Percentiles rank a stretch among this genome's conserved stretches.
phyloP scores from a whole-genome alignment of 2,113 vertebrate genomes.

The Stegostoma tigrinum region DNA sequence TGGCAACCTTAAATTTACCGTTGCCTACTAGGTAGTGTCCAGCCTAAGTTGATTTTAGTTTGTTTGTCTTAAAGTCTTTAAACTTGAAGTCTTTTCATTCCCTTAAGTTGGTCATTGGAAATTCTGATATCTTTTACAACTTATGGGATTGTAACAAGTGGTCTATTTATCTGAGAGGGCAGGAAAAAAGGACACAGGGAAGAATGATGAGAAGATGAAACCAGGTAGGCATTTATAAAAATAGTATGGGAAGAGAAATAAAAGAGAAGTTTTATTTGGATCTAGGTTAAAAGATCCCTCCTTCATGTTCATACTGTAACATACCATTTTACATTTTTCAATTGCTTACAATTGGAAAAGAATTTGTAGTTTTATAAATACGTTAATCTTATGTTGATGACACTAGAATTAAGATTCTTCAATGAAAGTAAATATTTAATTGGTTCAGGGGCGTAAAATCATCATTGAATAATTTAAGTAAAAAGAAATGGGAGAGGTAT shows the following conservation, averaged over 20 bases:
- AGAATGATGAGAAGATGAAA: not conserved
- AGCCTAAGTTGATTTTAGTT: too few species aligned
- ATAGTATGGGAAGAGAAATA: too few species aligned
- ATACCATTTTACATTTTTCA: not conserved
- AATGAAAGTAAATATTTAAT: not conserved
- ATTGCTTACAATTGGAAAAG: not conserved
- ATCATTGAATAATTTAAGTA: not conserved
- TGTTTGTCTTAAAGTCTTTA: too few species aligned
- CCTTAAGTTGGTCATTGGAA: too few species aligned
- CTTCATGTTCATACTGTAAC: not conserved
- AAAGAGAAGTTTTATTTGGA: not conserved
- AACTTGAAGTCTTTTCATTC: too few species aligned
- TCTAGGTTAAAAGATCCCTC: not conserved
- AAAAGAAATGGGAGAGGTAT: not conserved
- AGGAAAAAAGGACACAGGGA: not conserved
- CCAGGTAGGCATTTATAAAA: not conserved
- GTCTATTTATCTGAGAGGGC: not conserved
- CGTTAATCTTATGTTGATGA: not conserved
- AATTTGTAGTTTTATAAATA: not conserved
- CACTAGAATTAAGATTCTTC: not conserved
- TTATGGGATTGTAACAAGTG: too few species aligned
- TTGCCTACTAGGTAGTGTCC: too few species aligned
- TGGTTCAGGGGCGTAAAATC: too few species aligned
- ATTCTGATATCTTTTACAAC: too few species aligned
- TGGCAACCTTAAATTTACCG: too few species aligned